phyloP scores from a whole-genome alignment of 2,797 vertebrate genomes.

The Molossus alvarezi region DNA sequence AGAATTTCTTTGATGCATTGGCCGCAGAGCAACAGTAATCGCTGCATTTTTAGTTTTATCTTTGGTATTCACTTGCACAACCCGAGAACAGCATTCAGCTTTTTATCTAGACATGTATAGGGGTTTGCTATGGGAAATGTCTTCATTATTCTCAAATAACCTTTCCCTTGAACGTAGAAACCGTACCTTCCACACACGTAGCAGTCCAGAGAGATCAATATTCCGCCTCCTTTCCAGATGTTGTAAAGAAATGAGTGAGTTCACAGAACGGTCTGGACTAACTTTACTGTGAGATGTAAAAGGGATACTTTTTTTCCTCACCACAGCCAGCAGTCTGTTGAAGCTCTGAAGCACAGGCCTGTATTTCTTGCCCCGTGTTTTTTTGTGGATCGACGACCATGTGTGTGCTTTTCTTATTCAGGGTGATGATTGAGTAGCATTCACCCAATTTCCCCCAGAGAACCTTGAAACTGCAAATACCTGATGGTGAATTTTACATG shows the following conservation, averaged over 20 bases:
- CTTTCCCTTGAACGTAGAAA: constrained; percentile 74
- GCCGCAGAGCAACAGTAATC: background rate
- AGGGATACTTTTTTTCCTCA: constrained; percentile 36
- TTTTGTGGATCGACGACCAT: background rate
- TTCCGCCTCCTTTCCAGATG: constrained; percentile 69
- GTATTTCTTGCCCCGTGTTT: background rate
- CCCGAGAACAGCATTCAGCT: background rate
- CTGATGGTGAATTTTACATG: constrained; percentile 3
- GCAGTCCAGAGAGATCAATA: constrained; percentile 74
- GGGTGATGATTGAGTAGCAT: background rate
- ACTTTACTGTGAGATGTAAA: constrained; percentile 55
- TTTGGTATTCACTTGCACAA: constrained; percentile 45
- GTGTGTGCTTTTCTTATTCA: background rate
- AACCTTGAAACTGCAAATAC: constrained; percentile 42
- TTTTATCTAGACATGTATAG: constrained; percentile 59
- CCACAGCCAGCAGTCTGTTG: constrained; percentile 28
- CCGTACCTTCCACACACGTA: constrained; percentile 59
- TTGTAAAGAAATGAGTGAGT: constrained; percentile 75
- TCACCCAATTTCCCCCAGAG: background rate
- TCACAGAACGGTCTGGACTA: constrained; percentile 63
- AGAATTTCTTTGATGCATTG: constrained; percentile 14
- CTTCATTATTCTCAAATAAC: constrained; percentile 79
- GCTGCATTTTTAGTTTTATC: constrained; percentile 7
- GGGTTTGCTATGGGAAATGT: constrained; percentile 65
- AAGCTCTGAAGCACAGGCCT: constrained; percentile 39